Evolutionary conservation across 2,888 invertebrate species (phyloP), one percentile per base, ranked within the genome.

Genomic region (Habroteleia sp.): DNA sequence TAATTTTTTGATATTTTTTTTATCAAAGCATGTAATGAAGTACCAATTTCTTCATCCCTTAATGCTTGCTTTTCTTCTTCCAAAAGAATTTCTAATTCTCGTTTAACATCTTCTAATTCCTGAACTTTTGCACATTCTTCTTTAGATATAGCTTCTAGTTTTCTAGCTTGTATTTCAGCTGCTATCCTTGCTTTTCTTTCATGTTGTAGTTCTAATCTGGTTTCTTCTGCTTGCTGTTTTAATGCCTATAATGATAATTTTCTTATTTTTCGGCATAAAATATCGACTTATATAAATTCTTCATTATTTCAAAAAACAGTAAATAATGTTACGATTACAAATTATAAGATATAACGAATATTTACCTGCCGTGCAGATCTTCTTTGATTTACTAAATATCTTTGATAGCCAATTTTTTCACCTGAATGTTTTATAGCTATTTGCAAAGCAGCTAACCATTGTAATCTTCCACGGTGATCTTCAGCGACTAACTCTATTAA

Each of bases 31-130:
- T 31, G 2, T 25, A 25, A 4, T 33, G 6, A 13, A 33, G 1
- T 29, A 37, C 91, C 92, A 72, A 95, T 94, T 90, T 96, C 96
- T 87, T 96, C 96, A 79, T 96, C 96, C 77, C 93, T 89, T 83
- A 95, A 94, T 0, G 96, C 95, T 87, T 95, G 95, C 0, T 94
- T 94, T 86, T 96, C 96, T 86, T 95, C 95, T 77, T 94, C 93
- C 7, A 96, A 87, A 1, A 95, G 87, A 73, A 90, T 90, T 86
- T 95, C 95, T 44, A 96, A 87, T 81, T 93, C 92, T 5, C 90
- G 88, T 83, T 93, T 92, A 2, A 94, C 91, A 77, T 92, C 91
- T 85, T 95, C 94, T 68, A 96, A 88, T 86, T 95, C 94, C 82
- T 92, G 92, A 76, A 95, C 89, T 77, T 93, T 92, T 77, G 92